phyloP scores from a whole-genome alignment of 2,113 vertebrate genomes.

The Andinoacara biseriatus region DNA sequence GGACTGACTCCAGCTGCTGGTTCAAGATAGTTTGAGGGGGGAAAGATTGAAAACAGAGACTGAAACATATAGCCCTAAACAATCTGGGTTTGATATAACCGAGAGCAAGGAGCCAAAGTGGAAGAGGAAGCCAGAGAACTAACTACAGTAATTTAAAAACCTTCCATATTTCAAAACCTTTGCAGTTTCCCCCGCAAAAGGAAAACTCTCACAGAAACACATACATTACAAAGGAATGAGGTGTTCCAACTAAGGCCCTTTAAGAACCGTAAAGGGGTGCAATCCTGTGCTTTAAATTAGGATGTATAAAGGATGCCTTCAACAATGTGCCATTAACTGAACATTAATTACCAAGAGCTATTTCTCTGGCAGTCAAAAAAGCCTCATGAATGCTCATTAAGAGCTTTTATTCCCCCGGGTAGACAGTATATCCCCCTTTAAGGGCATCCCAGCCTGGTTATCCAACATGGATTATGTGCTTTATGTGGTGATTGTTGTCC shows the following conservation, averaged over 20 bases:
- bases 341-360: conserved; percentile 73
- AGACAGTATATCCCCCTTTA: conserved; percentile 33
- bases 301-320: conserved; percentile 39
- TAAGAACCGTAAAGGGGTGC: conserved; percentile 48
- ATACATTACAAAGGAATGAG: neutral
- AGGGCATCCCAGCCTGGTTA: conserved; percentile 25
- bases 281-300: conserved; percentile 78
- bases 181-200: neutral
- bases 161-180: neutral
- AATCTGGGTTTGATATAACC: conserved; percentile 37
- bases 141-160: neutral
- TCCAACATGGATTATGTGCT: neutral
- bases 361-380: conserved; percentile 63
- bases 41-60: conserved; percentile 60
- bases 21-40: conserved; percentile 39
- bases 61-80: conserved; percentile 50
- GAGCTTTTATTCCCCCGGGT: conserved; percentile 56
- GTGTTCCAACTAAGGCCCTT: neutral
- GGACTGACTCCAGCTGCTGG: conserved; percentile 68
- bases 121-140: conserved; percentile 8
- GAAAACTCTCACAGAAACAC: neutral
- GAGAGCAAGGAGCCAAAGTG: conserved; percentile 10
- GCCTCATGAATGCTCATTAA: conserved; percentile 65
- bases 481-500: neutral
- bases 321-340: conserved; percentile 56